phyloP scores from a whole-genome alignment of 1,140 invertebrate species.

The Tetramorium parvispinum region DNA sequence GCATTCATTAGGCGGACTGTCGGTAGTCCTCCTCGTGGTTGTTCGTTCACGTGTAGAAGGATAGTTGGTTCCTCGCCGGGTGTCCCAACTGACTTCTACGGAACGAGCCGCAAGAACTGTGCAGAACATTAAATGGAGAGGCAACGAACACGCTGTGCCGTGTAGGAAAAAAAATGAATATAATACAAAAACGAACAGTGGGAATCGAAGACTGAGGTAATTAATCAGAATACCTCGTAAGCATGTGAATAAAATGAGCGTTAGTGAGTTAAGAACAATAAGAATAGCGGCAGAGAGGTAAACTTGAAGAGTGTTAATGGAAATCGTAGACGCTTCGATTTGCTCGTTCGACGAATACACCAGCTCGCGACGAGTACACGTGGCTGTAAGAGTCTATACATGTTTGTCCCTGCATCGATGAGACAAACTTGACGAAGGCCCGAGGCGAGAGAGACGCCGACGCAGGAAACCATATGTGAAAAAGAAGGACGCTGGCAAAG shows the following conservation, averaged over 20 bases:
- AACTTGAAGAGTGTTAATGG: neutral
- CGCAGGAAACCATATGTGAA: slow-evolving; percentile 29
- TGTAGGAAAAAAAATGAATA: neutral
- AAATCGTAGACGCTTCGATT: slow-evolving; percentile 28
- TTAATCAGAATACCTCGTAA: neutral
- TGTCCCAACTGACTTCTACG: neutral
- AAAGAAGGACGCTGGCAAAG: slow-evolving; percentile 41
- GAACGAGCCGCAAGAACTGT: neutral
- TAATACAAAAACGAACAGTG: neutral
- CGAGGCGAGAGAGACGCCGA: slow-evolving; percentile 27
- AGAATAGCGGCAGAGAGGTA: neutral
- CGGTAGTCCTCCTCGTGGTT: slow-evolving; percentile 39
- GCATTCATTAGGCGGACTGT: slow-evolving; percentile 73
- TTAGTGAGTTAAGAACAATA: neutral
- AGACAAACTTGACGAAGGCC: slow-evolving; percentile 45
- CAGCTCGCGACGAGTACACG: neutral
- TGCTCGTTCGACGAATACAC: neutral
- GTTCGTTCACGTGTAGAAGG: slow-evolving; percentile 18
- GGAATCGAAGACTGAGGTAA: neutral
- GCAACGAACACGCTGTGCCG: neutral
- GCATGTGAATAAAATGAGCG: neutral
- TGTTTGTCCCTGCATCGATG: slow-evolving; percentile 18
- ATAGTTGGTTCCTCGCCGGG: slow-evolving; percentile 11
- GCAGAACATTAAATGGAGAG: neutral
- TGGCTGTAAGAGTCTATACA: neutral